Base-by-base conservation (phyloP, 2,113 vertebrate species). In the Solenodon paradoxus region DNA sequence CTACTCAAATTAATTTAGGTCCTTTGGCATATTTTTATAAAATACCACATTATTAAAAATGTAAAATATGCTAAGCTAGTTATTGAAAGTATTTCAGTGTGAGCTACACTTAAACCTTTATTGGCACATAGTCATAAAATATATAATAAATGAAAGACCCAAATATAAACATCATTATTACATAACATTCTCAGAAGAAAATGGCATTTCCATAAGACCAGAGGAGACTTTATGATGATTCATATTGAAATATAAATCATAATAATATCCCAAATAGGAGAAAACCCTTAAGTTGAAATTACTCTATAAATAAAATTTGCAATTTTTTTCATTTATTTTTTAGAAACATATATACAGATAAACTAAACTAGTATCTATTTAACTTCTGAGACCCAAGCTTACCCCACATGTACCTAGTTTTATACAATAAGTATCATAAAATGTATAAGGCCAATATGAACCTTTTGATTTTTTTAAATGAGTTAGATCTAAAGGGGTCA, bases 21-120 rank as follows among this genome's bases (percentile, higher is more conserved):
- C 30, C 11, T 94, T 80, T 96, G 95, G 24, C 53, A 95, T 74
- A 51, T 93, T 86, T 95, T 97, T 95, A 74, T 11, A 92, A 85
- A 97, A 94, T 15, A 96, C 81, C 26, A 74, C 1, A 28, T 64
- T 97, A 89, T 66, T 64, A 96, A 95, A 97, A 92, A 90, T 71
- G 42, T 38, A 96, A 95, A 96, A 92, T 95, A 95, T 79, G 78
- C 30, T 42, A 92, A 96, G 35, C 7, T 35, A 96, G 59, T 53
- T 38, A 35, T 22, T 93, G 84, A 96, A 68, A 95, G 4, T 38
- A 42, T 55, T 94, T 96, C 84, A 66, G 5, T 90, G 75, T 83
- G 53, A 96, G 83, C 35, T 85, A 24, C 42, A 85, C 88, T 94
- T 92, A 89, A 88, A 91, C n/a, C 87, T 96, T 87, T 96, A 79